These are phyloP conservation scores for Pseudopipra pipra DNA, from an alignment of 2,113 vertebrate genomes.

Conservation along the genomic window DNA sequence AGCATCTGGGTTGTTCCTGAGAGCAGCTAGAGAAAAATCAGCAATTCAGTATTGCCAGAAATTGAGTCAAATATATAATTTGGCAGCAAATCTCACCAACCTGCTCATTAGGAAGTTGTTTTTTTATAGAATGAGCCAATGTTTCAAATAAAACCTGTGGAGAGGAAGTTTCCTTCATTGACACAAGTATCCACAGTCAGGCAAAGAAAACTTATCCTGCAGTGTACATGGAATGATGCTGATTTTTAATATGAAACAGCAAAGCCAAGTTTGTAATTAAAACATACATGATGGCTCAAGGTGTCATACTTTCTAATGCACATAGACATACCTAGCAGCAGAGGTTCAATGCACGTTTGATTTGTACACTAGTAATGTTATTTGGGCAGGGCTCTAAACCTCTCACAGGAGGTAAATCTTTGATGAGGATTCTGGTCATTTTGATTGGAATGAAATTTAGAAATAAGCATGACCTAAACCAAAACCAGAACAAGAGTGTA, in stretches of 20 bases:
- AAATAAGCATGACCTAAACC: neutral
- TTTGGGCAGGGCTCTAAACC: neutral
- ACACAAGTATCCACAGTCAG: neutral
- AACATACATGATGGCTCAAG: neutral
- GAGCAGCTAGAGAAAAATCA: neutral
- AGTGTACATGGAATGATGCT: neutral
- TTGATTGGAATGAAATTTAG: neutral
- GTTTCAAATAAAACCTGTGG: neutral
- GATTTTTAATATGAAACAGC: neutral
- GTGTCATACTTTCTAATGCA: neutral
- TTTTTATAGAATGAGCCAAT: neutral
- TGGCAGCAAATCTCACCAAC: neutral
- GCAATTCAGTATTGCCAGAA: neutral
- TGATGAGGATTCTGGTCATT: neutral
- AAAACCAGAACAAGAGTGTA: neutral
- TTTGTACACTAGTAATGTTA: rapidly evolving
- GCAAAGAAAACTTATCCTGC: neutral
- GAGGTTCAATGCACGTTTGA: neutral
- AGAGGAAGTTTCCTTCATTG: neutral
- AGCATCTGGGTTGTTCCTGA: conserved; percentile 1
- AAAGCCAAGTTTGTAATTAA: neutral
- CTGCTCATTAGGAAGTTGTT: neutral
- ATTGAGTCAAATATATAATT: neutral
- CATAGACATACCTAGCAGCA: neutral
- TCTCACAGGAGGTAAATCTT: neutral